Percentiles rank a stretch among this genome's conserved stretches.
phyloP scores from a whole-genome alignment of 2,797 vertebrate genomes.

The Cuniculus paca region DNA sequence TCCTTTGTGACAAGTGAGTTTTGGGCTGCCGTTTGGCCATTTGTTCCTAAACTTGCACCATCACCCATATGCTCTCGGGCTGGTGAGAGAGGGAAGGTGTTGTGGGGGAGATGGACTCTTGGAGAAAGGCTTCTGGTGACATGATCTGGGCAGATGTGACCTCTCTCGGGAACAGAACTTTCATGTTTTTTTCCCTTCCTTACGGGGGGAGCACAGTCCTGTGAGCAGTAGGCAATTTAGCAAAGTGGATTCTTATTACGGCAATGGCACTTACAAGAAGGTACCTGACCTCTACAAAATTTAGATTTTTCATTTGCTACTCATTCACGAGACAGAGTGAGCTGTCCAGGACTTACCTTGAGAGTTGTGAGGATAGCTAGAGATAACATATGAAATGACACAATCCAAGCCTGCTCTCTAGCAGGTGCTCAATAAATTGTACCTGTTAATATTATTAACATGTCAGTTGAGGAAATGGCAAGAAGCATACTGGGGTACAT shows the following conservation, averaged over 20 bases:
- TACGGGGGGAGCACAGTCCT: neutral
- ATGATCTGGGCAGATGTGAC: neutral
- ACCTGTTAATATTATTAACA: neutral
- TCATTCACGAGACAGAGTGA: neutral
- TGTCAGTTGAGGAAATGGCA: neutral
- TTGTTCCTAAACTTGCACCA: neutral
- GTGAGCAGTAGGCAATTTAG: neutral
- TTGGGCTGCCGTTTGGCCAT: neutral
- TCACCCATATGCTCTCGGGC: neutral
- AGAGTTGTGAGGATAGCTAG: neutral
- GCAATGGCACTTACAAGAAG: neutral
- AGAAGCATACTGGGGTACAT: neutral
- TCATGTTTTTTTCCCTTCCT: neutral
- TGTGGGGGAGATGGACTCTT: neutral
- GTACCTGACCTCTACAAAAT: neutral
- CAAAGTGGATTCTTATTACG: constrained; percentile 7
- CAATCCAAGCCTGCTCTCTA: neutral
- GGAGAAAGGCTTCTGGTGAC: neutral
- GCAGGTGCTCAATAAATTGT: neutral
- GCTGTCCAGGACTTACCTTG: neutral
- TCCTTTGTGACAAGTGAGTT: neutral
- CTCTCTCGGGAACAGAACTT: neutral
- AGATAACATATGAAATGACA: neutral
- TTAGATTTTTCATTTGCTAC: neutral
- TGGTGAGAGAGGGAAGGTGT: neutral